These are phyloP conservation scores for Mizuhopecten yessoensis DNA, from an alignment of 1,140 invertebrate species.

Conservation along the genomic window DNA sequence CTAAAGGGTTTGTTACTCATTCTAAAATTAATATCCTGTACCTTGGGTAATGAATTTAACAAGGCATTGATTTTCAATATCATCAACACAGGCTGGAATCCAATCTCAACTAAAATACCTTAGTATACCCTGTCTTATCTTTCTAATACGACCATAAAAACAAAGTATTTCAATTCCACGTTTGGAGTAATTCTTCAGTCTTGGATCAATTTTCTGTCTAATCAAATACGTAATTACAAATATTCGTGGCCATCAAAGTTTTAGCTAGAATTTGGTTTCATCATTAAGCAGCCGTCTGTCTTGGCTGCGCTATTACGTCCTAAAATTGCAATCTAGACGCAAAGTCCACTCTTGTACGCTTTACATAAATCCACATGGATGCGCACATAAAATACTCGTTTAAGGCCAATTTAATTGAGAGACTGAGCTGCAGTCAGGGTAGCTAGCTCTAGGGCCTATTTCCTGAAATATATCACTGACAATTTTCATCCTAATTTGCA, in stretches of 20 bases:
- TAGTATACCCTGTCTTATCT: background rate
- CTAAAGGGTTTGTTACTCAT: too few species aligned
- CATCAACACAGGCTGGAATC: too few species aligned
- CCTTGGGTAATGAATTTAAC: too few species aligned
- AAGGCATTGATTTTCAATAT: too few species aligned
- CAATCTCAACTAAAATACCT: too few species aligned
- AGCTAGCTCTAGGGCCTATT: background rate
- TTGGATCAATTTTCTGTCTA: background rate
- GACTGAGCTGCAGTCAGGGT: background rate
- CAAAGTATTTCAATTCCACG: background rate
- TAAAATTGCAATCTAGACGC: background rate
- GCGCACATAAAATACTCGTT: background rate
- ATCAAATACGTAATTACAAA: background rate
- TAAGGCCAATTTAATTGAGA: background rate
- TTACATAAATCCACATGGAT: slow-evolving; percentile 23
- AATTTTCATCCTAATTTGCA: slow-evolving; percentile 20
- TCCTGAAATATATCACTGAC: background rate
- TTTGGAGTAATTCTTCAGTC: background rate
- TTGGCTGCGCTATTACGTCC: background rate
- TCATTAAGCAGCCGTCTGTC: background rate
- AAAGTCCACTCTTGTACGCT: background rate
- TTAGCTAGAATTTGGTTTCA: background rate
- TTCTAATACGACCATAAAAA: background rate
- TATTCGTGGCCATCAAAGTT: background rate
- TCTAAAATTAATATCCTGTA: too few species aligned